Evolutionary conservation across 2,797 vertebrate species (phyloP), one percentile per base, ranked within the genome.

Genomic region (Spheniscus humboldti): DNA sequence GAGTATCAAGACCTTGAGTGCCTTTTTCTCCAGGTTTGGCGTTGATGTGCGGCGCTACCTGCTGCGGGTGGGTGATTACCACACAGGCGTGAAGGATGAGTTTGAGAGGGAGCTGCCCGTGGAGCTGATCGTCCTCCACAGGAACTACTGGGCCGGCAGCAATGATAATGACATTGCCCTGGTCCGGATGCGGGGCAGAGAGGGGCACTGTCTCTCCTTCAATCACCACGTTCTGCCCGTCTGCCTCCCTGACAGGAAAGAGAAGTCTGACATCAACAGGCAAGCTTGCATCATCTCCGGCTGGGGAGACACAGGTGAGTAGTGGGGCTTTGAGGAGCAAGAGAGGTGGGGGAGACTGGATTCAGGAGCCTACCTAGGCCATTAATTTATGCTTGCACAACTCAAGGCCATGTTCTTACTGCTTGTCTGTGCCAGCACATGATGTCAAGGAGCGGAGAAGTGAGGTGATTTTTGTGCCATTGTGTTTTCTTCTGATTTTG

Each of bases 151-250:
- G 93, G 98, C 95, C 7, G 98, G 98, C 96, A 98, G 98, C 96
- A 99, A 98, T 86, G 99, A 99, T 82, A 98, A 99, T 11, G 99
- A 99, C 92, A 99, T 99, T n/a, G 99, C 99, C 62, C 96, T 99
- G 94, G 96, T 99, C 57, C 97, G 97, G 67, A 97, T 99, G 87
- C 97, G 97, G 84, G 99, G 99, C 93, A 98, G 97, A 24, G 98
- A 98, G 64, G 98, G 97, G 11, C 98, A 97, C 86, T 99, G 99
- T 55, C 97, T 99, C 88, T 97, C 98, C 28, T 99, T 99, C 96
- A 99, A 98, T 97, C 98, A 82, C 60, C 98, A 99, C 4, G 98
- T 99, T 18, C 98, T 97, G n/a, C 98, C 99, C 2, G 96, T 98
- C 87, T 99, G 99, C 97, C 97, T 99, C 75, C 99, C 98, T 0